Evolutionary conservation across 2,113 vertebrate genomes (phyloP).

Genomic region (Gobio gobio): DNA sequence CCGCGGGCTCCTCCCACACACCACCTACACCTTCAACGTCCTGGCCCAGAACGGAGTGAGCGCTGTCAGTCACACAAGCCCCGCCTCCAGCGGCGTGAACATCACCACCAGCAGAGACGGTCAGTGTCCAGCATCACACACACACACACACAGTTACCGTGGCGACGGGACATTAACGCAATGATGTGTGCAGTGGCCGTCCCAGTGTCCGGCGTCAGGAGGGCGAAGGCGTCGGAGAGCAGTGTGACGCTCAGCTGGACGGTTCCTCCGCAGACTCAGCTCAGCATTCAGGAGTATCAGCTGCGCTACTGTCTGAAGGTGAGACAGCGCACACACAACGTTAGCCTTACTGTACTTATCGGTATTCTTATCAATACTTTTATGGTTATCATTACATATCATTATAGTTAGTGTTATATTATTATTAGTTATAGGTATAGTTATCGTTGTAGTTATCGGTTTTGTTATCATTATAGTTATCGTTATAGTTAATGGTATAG

Average conservation of each 20-base stretch:
- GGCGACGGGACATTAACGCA: too few species aligned
- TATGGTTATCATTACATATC: too few species aligned
- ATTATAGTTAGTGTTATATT: too few species aligned
- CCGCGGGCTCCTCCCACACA: constrained; percentile 80
- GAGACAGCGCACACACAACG: neutral
- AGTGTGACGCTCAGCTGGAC: constrained; percentile 79
- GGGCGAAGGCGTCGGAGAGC: constrained; percentile 69
- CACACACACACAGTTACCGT: too few species aligned
- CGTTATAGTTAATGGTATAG: too few species aligned
- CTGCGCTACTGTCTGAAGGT: constrained; percentile 84
- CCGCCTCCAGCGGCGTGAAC: constrained; percentile 75
- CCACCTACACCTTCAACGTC: constrained; percentile 80
- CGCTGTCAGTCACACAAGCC: constrained; percentile 68
- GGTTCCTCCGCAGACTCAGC: constrained; percentile 60
- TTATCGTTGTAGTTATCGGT: too few species aligned
- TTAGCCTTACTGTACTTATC: too few species aligned
- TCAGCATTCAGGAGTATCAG: constrained; percentile 82
- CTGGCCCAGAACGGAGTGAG: constrained; percentile 82
- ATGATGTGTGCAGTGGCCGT: constrained; percentile 74
- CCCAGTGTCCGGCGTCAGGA: constrained; percentile 73
- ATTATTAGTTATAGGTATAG: too few species aligned
- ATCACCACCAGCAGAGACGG: constrained; percentile 84
- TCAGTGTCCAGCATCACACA: constrained; percentile 57
- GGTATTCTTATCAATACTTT: too few species aligned
- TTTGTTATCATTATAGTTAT: too few species aligned